Evolutionary conservation across 2,797 vertebrate species (phyloP), one percentile per base, ranked within the genome.

Genomic region (Mergus octosetaceus): DNA sequence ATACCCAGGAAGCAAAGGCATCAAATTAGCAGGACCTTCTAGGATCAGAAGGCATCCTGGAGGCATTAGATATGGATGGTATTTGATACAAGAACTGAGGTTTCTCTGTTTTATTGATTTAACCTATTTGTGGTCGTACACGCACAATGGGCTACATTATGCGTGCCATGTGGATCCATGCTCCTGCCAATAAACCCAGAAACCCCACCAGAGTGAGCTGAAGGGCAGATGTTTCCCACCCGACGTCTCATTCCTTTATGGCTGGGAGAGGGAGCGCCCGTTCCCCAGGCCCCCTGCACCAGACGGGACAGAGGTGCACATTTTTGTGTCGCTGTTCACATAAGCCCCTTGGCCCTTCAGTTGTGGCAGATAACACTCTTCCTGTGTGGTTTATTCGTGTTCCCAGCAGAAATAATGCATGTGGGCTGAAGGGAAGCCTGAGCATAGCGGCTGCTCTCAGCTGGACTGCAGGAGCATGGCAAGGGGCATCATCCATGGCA

Each of bases 1-100:
- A 78, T 62, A 38, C 61, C 90, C 94, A 39, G 91, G 81, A 80
- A 95, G 69, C 0, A 0, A 89, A 92, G 51, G 90, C 93, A 92
- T 87, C 94, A 80, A 96, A 89, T 34, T 3, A 83, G 90, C 86
- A 90, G 69, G 90, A 93, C 93, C 86, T 85, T 95, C 88, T 85
- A 93, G 94, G 91, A 91, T 96, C 91, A 51, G 41, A 47, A 96
- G 90, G 84, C 95, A 96, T 96, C 96, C 93, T 96, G 96, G 94
- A 97, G 92, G 27, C 91, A 96, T 97, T 96, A 97, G 95, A 83
- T 34, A 97, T 96, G 96, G 94, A 36, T 95, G 96, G 93, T 14
- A 97, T 96, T 90, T 21, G 88, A 97, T 97, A 95, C 91, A 77
- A 69, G 95, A 78, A 83, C 93, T 90, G 95, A 96, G 89, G 41